These are phyloP conservation scores for Ditylenchus weischeri DNA, from an alignment of 2,888 invertebrate species.

Conservation along the genomic window DNA sequence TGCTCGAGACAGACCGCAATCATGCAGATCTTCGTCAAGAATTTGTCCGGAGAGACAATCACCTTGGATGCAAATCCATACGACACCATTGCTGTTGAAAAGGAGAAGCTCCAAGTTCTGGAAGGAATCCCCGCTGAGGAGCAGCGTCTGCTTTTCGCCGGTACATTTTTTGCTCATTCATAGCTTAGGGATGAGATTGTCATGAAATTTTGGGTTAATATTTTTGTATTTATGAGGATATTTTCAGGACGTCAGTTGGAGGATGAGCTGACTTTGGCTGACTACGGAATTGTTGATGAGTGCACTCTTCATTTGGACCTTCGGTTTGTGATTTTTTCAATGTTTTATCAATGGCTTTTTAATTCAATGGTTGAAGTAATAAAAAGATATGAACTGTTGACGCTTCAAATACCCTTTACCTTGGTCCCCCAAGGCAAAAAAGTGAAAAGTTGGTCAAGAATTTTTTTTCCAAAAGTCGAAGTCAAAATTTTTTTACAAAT, in stretches of 20 bases:
- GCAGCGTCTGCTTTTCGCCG: constrained; percentile 20
- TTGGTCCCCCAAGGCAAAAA: too few species aligned
- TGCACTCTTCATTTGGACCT: constrained; percentile 25
- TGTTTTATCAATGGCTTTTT: not conserved
- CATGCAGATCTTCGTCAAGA: constrained; percentile 21
- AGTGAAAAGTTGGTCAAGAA: too few species aligned
- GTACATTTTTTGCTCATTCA: constrained; percentile 5
- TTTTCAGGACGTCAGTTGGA: constrained; percentile 20
- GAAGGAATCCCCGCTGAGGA: constrained; percentile 11
- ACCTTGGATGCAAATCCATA: constrained; percentile 12
- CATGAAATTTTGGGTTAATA: not conserved
- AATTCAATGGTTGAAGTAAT: too few species aligned
- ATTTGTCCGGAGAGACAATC: constrained; percentile 19
- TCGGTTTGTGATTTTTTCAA: constrained; percentile 4
- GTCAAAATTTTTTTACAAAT: not conserved
- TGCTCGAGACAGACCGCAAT: not conserved
- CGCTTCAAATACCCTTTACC: too few species aligned
- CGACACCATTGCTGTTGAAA: constrained; percentile 15
- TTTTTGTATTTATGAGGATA: constrained; percentile 5
- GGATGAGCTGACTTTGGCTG: constrained; percentile 11
- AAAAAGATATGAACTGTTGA: too few species aligned
- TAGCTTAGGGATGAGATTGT: not conserved
- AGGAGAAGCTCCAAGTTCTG: constrained; percentile 9
- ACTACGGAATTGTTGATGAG: constrained; percentile 15
- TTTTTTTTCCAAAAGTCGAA: too few species aligned